Base-by-base conservation (phyloP, 2,888 invertebrate species). In the Leucania comma region DNA sequence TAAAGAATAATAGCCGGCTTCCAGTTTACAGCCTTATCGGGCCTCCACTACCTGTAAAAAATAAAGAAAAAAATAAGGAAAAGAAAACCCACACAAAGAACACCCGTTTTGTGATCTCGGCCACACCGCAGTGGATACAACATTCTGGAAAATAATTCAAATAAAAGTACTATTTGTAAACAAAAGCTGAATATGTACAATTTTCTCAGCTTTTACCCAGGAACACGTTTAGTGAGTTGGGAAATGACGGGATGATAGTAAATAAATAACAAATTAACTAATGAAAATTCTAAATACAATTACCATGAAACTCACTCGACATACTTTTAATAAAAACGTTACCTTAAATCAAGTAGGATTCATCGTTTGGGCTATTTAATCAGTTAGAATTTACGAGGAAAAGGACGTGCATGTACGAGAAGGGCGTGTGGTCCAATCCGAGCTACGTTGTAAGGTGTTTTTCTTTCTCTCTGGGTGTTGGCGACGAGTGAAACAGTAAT, bases 381-480 rank as follows among this genome's bases (percentile, higher is more conserved):
- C n/a, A n/a, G n/a, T n/a, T n/a, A n/a, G n/a, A n/a, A n/a, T n/a
- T n/a, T n/a, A n/a, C n/a, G 5, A 42, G 5, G 17, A 42, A 42
- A 12, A 42, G 17, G 42, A 4, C 17, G 17, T 42, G 35, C 5
- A 29, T 29, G 29, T 38, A 38, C 38, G 93, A 90, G 88, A 93
- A 38, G 35, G 35, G 92, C 93, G 93, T 93, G 89, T 90, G 89
- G 87, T 90, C 89, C 57, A 85, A 71, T 79, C 87, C 86, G 67
- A 17, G 78, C 69, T 51, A 75, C 74, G 80, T 86, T 88, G 78
- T 86, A 85, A 87, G 83, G 68, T 93, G 90, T n/a, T n/a, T n/a
- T n/a, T n/a, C n/a, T n/a, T n/a, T n/a, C n/a, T n/a, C n/a, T n/a
- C n/a, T n/a, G n/a, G n/a, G n/a, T n/a, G n/a, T n/a, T n/a, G n/a